A percentile compares a stretch with the other conserved stretches of the same genome.
phyloP scores from a whole-genome alignment of 2,888 invertebrate genomes.

The Drosophila demipolita region DNA sequence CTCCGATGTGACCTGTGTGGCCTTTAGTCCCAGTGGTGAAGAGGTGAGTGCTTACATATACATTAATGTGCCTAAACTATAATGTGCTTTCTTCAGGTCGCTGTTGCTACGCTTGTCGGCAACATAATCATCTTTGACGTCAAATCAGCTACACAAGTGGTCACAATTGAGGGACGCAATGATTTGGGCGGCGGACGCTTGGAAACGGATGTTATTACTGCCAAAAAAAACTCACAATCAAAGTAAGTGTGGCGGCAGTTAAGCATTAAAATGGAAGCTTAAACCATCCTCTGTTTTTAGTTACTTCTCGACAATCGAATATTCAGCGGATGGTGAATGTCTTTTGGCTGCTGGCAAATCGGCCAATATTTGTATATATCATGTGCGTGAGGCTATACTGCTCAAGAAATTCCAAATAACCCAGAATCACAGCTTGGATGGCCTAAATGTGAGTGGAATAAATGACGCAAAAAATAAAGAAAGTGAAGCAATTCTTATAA shows the following conservation, averaged over 20 bases:
- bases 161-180: constrained; percentile 93
- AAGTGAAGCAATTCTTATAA: no score
- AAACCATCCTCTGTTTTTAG: constrained; percentile 85
- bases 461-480: not conserved
- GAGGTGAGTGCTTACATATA: constrained; percentile 86
- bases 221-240: constrained; percentile 92
- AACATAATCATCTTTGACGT: constrained; percentile 93
- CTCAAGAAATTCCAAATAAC: constrained; percentile 97
- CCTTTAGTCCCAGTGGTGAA: constrained; percentile 95
- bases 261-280: not conserved
- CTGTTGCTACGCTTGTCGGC: constrained; percentile 96
- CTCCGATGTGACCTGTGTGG: constrained; percentile 93
- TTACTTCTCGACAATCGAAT: constrained; percentile 95
- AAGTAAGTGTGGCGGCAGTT: constrained; percentile 88
- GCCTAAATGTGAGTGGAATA: constrained; percentile 91
- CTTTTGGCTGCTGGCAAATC: constrained; percentile 97
- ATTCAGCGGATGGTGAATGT: constrained; percentile 96
- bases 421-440: constrained; percentile 97
- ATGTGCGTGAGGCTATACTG: constrained; percentile 92
- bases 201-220: constrained; percentile 94
- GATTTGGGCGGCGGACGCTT: constrained; percentile 95
- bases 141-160: constrained; percentile 89
- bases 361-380: constrained; percentile 97
- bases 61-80: not conserved
- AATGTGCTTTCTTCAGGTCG: constrained; percentile 87